Base-by-base conservation (phyloP, 2,888 invertebrate species). In the Stomorhina lunata region DNA sequence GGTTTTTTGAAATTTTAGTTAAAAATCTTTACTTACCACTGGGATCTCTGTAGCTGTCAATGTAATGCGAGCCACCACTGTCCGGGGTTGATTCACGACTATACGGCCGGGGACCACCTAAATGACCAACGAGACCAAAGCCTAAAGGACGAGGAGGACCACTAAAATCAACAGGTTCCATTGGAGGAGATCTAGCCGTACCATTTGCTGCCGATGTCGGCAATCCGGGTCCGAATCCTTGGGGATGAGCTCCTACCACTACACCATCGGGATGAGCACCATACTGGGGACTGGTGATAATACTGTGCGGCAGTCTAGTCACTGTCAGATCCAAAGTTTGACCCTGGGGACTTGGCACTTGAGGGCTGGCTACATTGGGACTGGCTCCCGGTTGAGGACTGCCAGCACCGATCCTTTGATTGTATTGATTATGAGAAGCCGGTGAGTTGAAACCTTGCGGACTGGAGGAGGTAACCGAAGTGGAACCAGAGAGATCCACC, bases 281-380 rank as follows among this genome's bases (percentile, higher is more conserved):
- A 89, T 94, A 94, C 88, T 93, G 93, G 43, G 94, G 93, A 89
- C 93, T 93, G 79, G 93, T 92, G 61, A 90, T 90, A 76, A 90
- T 90, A 81, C 90, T 96, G 93, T 96, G 96, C 90, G 95, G 94
- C 91, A 96, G 93, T 92, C 96, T 93, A 92, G 95, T 96, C 87
- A 97, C 96, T 92, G 96, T 96, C 91, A 96, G 94, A 93, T 97
- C 96, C 91, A 96, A 93, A 87, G 96, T 96, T 92, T 97, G 96
- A 87, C 96, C 96, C 92, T 96, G 96, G 84, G 96, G 96, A 92
- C 96, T 96, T 89, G 96, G 96, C 92, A 96, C 96, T 93, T 96
- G 96, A 85, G 96, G 96, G 92, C 96, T 96, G 89, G 96, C 95
- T 86, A 96, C 94, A 90, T 95, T 95, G 85, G 96, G 96, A 92